Conservation (phyloP, 2,888 invertebrate species). For the Scotopteryx bipunctaria region DNA sequence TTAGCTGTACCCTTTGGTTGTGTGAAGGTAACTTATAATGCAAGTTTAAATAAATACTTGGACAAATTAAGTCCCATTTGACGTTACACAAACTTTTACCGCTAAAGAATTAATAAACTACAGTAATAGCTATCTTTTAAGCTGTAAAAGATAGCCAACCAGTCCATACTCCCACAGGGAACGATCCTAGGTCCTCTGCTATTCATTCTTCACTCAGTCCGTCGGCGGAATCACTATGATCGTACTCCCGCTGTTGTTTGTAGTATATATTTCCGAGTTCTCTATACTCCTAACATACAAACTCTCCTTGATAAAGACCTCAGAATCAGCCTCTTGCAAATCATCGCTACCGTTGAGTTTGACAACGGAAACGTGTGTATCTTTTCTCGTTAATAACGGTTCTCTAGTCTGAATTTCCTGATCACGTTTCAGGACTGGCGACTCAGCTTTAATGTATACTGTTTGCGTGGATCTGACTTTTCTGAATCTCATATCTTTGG, state of each 20-base stretch:
- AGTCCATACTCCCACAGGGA: constrained; percentile 29
- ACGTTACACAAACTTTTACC: background rate
- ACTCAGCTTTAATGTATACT: constrained; percentile 69
- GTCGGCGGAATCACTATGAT: constrained; percentile 75
- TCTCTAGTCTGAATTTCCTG: constrained; percentile 56
- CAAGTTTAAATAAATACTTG: constrained; percentile 2
- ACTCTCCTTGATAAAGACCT: constrained; percentile 55
- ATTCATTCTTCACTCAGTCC: constrained; percentile 55
- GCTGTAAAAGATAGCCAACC: constrained; percentile 7
- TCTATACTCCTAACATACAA: constrained; percentile 66
- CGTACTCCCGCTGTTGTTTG: constrained; percentile 72
- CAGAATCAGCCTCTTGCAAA: constrained; percentile 53
- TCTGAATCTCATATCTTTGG: constrained; percentile 76
- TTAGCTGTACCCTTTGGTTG: constrained; percentile 9
- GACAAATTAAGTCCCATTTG: constrained; percentile 1
- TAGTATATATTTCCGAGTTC: constrained; percentile 64
- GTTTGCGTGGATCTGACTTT: constrained; percentile 74
- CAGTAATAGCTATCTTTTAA: constrained; percentile 5
- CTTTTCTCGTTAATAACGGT: constrained; percentile 18
- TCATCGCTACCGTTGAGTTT: constrained; percentile 70
- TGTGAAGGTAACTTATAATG: constrained; percentile 14
- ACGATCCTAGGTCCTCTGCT: constrained; percentile 27
- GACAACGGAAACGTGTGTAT: constrained; percentile 66
- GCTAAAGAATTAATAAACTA: background rate
- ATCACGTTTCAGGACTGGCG: constrained; percentile 51